Percentiles rank a stretch among this genome's conserved stretches.
phyloP scores from a whole-genome alignment of 53 echinoderm and acorn worm genomes.

The Mesocentrotus franciscanus region DNA sequence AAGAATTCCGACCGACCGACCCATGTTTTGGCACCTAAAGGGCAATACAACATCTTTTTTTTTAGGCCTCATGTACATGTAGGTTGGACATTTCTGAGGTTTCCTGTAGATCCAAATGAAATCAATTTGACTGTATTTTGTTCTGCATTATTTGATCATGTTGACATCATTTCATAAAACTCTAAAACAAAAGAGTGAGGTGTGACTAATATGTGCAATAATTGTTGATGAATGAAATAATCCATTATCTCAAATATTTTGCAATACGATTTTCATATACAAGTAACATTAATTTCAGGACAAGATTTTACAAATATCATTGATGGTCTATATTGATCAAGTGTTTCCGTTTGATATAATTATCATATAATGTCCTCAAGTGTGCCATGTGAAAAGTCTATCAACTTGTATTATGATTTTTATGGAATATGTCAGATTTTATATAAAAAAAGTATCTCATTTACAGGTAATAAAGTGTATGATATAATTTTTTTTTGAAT shows the following conservation, averaged over 20 bases:
- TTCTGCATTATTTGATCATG: background rate
- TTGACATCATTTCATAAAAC: background rate
- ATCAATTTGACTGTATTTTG: no score
- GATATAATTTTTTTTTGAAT: background rate
- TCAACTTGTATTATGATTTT: background rate
- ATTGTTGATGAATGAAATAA: background rate
- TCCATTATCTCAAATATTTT: no score
- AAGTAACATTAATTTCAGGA: background rate
- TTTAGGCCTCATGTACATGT: no score
- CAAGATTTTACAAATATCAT: background rate
- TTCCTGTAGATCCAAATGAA: background rate
- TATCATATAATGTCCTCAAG: background rate
- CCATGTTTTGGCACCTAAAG: no score
- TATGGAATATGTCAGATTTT: background rate
- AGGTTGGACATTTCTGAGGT: background rate
- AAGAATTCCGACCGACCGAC: no score
- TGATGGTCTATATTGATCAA: background rate
- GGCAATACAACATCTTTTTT: no score
- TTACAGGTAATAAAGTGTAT: no score
- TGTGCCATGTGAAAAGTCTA: background rate
- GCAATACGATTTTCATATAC: no score
- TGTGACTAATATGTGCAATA: background rate
- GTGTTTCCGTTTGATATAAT: background rate
- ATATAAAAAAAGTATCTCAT: background rate
- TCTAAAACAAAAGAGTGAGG: background rate